phyloP scores from a whole-genome alignment of 2,113 vertebrate species.

The Cisticola juncidis region DNA sequence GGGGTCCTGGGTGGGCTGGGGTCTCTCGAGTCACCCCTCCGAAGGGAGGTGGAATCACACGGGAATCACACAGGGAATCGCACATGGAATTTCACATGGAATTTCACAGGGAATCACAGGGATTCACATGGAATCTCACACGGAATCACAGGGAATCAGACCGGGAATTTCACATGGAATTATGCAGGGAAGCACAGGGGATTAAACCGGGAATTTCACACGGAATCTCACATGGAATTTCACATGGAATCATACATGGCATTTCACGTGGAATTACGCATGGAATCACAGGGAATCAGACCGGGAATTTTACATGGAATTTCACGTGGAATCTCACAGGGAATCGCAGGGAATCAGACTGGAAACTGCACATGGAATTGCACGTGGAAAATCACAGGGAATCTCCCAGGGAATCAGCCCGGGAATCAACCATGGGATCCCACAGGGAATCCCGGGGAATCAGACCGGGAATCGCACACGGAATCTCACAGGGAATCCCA shows the following conservation, averaged over 20 bases:
- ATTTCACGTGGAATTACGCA: neutral
- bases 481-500: neutral
- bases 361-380: neutral
- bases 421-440: accelerated
- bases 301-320: neutral
- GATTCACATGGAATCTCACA: neutral
- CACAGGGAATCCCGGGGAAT: accelerated
- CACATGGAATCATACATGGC: neutral
- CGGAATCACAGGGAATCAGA: neutral
- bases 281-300: neutral
- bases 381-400: neutral
- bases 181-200: too few relatives aligned
- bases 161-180: neutral
- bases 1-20: neutral
- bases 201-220: neutral
- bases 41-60: neutral
- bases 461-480: accelerated
- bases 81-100: too few relatives aligned
- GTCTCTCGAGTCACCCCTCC: too few relatives aligned
- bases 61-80: neutral
- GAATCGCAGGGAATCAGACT: neutral
- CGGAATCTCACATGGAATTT: accelerated
- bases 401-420: neutral
- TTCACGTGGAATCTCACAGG: neutral
- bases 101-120: neutral